Percentiles rank a stretch among this genome's conserved stretches.
These are phyloP conservation scores for Callaeas wilsoni DNA, from an alignment of 2,113 vertebrate species.

Conservation along the genomic window DNA sequence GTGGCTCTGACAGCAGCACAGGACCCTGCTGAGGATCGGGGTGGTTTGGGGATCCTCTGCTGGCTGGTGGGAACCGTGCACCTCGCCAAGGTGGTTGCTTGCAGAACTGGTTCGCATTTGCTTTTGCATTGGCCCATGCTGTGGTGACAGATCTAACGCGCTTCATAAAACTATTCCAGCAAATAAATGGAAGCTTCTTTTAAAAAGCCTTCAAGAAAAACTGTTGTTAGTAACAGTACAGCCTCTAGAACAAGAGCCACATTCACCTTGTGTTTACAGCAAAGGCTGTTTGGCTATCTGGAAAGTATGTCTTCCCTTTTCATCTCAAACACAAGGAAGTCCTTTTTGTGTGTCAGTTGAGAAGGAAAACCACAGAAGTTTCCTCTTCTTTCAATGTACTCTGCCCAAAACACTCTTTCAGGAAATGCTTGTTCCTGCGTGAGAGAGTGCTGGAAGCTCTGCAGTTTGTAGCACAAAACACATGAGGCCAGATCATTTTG, in stretches of 20 bases:
- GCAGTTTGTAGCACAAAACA: background rate
- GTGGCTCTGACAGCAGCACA: background rate
- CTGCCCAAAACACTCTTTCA: background rate
- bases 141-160: background rate
- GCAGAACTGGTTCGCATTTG: background rate
- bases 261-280: background rate
- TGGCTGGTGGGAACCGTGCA: background rate
- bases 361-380: slow-evolving; percentile 34
- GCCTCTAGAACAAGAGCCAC: background rate
- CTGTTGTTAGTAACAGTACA: fast-evolving
- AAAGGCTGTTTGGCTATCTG: background rate
- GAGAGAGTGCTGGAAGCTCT: background rate
- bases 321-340: background rate
- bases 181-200: background rate
- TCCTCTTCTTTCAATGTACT: background rate
- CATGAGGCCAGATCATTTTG: background rate
- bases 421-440: slow-evolving; percentile 36
- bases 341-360: slow-evolving; percentile 10
- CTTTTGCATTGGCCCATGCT: background rate
- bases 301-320: background rate
- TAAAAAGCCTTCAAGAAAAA: background rate
- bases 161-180: fast-evolving
- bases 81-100: background rate
- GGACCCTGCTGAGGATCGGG: background rate
- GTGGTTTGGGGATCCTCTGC: background rate